Evolutionary conservation across 2,888 invertebrate species (phyloP), one percentile per base, ranked within the genome.

Genomic region (Scrobipalpa costella): DNA sequence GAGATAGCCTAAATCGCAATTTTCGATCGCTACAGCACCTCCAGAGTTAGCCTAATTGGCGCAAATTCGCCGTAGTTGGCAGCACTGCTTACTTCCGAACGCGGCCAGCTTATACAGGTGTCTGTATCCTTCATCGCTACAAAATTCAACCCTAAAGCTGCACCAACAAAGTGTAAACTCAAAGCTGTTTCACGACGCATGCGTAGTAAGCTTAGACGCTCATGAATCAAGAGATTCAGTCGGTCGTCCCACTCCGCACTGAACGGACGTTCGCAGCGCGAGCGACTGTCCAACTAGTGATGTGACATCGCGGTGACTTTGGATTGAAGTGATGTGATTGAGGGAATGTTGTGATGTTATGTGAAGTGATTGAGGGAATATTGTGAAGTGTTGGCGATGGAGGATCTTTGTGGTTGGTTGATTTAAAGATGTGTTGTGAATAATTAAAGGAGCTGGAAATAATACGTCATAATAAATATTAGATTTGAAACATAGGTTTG

Each of bases 51-150:
- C n/a, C n/a, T n/a, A n/a, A n/a, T n/a, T n/a, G n/a, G n/a, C n/a
- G n/a, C n/a, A n/a, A n/a, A n/a, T n/a, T n/a, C n/a, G n/a, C n/a
- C n/a, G n/a, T n/a, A n/a, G n/a, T n/a, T n/a, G n/a, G n/a, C n/a
- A n/a, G n/a, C n/a, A n/a, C n/a, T n/a, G n/a, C 84, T 85, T 81
- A 80, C 88, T 89, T 89, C 88, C 27, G 27, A 27, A 19, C 40
- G 40, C 49, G 17, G 49, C 49, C 21, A 78, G 79, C 77, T 27
- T 27, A 27, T 27, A 27, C 88, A 89, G 89, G 89, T 88, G 89
- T 86, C 88, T 79, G 80, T 77, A 38, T n/a, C 2, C 6, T 21
- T 1, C 6, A 15, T 27, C 65, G 34, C 8, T 44, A 15, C 9
- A 69, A 66, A 5, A 67, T 55, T 64, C 66, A 62, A 77, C 69